Conservation (phyloP, 2,113 vertebrate genomes). For the Pedetes capensis region DNA sequence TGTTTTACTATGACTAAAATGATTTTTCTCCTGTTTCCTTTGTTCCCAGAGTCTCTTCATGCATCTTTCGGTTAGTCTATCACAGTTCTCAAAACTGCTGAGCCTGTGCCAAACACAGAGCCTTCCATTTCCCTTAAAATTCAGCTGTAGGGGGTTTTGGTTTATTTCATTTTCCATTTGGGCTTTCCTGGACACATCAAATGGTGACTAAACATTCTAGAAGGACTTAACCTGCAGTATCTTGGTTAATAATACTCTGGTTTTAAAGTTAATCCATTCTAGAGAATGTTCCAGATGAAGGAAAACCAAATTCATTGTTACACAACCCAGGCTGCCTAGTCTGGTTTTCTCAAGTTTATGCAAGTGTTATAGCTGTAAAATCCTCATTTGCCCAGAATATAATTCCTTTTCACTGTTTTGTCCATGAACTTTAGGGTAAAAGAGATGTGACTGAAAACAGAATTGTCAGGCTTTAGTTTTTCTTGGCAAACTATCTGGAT, state of each 20-base stretch:
- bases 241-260: constrained; percentile 4
- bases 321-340: neutral
- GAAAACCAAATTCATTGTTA: constrained; percentile 2
- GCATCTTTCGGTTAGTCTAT: neutral
- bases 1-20: neutral
- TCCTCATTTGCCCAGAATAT: neutral
- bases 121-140: neutral
- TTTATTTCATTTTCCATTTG: neutral
- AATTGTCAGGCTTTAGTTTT: neutral
- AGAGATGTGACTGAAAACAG: neutral
- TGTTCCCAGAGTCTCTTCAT: neutral
- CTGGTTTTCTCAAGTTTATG: constrained; percentile 19
- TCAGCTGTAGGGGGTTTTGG: neutral
- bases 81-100: neutral
- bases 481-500: constrained; percentile 35
- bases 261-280: constrained; percentile 13
- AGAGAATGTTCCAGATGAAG: constrained; percentile 14
- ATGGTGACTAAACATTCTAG: neutral
- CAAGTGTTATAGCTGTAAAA: neutral
- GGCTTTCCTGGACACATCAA: neutral
- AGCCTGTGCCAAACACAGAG: neutral
- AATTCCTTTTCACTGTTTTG: neutral
- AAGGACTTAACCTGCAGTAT: neutral
- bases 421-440: constrained; percentile 3
- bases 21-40: neutral